These are phyloP conservation scores for Mionectes olivaceus DNA, from an alignment of 2,797 vertebrate species.

Conservation along the genomic window DNA sequence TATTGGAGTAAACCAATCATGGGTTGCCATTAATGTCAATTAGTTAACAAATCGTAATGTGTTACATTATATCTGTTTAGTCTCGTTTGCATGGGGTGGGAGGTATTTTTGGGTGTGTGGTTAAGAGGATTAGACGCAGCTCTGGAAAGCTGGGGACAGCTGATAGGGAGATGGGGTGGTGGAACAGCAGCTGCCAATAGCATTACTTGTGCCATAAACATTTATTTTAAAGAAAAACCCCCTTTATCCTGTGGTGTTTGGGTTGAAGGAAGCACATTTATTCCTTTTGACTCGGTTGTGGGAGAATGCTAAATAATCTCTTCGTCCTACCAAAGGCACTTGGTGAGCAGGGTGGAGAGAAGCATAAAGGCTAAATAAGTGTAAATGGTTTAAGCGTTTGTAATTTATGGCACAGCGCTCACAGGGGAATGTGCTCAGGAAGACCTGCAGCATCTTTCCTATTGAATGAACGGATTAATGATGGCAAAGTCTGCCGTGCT, in stretches of 20 bases:
- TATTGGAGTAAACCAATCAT: neutral
- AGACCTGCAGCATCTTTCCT: slow-evolving; percentile 36
- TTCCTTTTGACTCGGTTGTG: neutral
- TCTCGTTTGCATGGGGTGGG: neutral
- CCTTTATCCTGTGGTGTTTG: neutral
- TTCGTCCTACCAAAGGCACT: neutral
- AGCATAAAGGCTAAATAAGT: slow-evolving; percentile 41
- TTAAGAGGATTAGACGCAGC: neutral
- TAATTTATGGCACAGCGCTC: neutral
- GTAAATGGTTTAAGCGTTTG: slow-evolving; percentile 32
- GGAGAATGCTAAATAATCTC: neutral
- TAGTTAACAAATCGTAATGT: neutral
- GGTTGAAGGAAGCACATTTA: neutral
- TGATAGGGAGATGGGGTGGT: neutral
- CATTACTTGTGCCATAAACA: neutral
- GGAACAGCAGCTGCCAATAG: neutral
- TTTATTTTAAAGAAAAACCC: neutral
- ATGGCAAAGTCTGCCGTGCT: neutral
- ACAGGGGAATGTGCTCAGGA: neutral
- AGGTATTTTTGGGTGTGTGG: fast-evolving
- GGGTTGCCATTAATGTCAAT: neutral
- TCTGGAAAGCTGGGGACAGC: neutral
- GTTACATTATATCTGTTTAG: neutral
- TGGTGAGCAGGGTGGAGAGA: neutral
- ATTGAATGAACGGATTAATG: neutral